These are phyloP conservation scores for Malurus elegans DNA, from an alignment of 2,113 vertebrate genomes.

Conservation along the genomic window DNA sequence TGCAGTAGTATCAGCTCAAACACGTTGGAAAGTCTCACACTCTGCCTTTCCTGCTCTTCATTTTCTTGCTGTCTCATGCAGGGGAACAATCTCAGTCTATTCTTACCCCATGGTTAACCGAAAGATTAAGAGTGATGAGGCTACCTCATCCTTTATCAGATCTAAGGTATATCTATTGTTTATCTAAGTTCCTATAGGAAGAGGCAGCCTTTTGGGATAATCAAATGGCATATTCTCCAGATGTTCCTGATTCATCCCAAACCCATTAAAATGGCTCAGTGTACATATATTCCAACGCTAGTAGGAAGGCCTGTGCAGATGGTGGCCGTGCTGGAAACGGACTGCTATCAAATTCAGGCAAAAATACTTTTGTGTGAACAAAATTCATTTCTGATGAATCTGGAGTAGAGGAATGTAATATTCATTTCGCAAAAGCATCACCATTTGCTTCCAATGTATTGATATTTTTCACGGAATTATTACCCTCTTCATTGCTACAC, in stretches of 20 bases:
- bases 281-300: not conserved
- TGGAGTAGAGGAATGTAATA: not conserved
- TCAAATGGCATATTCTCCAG: not conserved
- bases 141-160: not conserved
- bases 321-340: not conserved
- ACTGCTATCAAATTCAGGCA: not conserved
- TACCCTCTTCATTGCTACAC: not conserved
- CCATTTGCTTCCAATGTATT: not conserved
- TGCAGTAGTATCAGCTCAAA: not conserved
- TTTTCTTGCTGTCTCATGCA: not conserved
- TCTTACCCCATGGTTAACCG: not conserved
- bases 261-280: not conserved
- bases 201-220: not conserved
- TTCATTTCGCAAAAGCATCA: not conserved
- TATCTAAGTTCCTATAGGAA: not conserved
- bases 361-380: not conserved
- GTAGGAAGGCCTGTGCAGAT: rapidly evolving
- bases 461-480: not conserved
- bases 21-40: not conserved
- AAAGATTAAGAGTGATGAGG: not conserved
- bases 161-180: not conserved
- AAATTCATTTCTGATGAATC: not conserved
- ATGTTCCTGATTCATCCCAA: not conserved
- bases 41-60: not conserved
- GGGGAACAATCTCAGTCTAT: not conserved